phyloP scores from a whole-genome alignment of 2,113 vertebrate genomes.

The Mastomys natalensis region DNA sequence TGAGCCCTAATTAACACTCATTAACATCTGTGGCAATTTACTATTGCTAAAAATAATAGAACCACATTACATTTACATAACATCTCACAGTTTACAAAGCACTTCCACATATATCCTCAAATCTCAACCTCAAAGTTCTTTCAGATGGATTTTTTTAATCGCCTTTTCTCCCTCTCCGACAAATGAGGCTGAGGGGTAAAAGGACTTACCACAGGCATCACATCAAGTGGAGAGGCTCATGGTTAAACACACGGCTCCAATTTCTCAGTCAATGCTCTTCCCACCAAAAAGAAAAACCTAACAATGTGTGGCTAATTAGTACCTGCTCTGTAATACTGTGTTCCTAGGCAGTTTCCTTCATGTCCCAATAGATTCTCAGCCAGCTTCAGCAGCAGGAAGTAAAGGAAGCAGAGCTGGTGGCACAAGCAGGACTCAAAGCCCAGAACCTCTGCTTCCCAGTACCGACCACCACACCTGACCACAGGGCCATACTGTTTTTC shows the following conservation, averaged over 20 bases:
- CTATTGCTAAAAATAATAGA: slow-evolving; percentile 69
- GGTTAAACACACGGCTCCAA: background rate
- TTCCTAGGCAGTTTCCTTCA: background rate
- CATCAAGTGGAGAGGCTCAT: background rate
- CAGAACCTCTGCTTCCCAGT: background rate
- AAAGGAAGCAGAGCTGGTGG: background rate
- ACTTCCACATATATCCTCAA: slow-evolving; percentile 40
- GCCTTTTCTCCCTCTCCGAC: background rate
- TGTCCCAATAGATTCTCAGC: background rate
- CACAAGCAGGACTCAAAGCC: background rate
- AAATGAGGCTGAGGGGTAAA: background rate
- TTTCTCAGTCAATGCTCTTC: background rate
- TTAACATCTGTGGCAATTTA: slow-evolving; percentile 63
- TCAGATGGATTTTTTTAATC: background rate
- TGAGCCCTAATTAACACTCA: slow-evolving; percentile 66
- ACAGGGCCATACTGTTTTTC: background rate
- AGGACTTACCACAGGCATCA: background rate
- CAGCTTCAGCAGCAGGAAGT: background rate
- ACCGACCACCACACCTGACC: background rate
- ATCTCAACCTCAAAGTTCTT: slow-evolving; percentile 42
- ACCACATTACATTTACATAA: slow-evolving; percentile 35
- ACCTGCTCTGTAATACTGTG: background rate
- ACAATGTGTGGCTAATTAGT: background rate
- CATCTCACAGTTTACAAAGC: slow-evolving; percentile 74
- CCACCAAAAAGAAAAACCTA: background rate